A percentile compares a stretch with the other conserved stretches of the same genome.
phyloP scores from a whole-genome alignment of 2,888 invertebrate species.

The Drosophila phalerata region DNA sequence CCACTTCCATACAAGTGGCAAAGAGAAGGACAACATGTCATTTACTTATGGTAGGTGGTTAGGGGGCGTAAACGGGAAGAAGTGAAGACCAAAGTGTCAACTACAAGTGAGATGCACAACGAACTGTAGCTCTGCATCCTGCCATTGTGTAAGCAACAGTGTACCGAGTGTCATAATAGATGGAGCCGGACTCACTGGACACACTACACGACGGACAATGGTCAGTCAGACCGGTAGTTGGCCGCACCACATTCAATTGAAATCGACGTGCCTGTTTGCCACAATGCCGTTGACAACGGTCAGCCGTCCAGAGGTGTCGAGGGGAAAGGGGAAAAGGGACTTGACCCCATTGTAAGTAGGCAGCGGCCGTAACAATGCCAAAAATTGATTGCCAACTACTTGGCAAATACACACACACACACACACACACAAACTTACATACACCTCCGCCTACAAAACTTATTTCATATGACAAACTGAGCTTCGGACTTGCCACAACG shows the following conservation, averaged over 20 bases:
- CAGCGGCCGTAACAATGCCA: slow-evolving; percentile 59
- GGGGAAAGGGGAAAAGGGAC: background rate
- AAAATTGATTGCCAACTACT: slow-evolving; percentile 79
- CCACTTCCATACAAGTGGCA: slow-evolving; percentile 50
- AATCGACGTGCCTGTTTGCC: slow-evolving; percentile 79
- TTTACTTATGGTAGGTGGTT: slow-evolving; percentile 25
- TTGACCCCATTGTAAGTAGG: slow-evolving; percentile 28
- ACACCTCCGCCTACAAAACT: slow-evolving; percentile 28
- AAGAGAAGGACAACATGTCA: slow-evolving; percentile 56
- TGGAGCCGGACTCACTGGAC: slow-evolving; percentile 21
- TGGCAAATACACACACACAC: slow-evolving; percentile 36
- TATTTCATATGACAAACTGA: slow-evolving; percentile 42
- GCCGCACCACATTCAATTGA: slow-evolving; percentile 74
- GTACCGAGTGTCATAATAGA: slow-evolving; percentile 72
- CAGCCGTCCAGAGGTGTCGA: slow-evolving; percentile 1
- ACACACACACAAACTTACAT: slow-evolving; percentile 21
- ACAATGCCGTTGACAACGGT: slow-evolving; percentile 69
- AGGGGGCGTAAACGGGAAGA: background rate
- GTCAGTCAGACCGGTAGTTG: slow-evolving; percentile 56
- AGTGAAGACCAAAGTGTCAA: slow-evolving; percentile 67
- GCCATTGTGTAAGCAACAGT: slow-evolving; percentile 70
- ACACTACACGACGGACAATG: slow-evolving; percentile 21
- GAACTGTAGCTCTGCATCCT: slow-evolving; percentile 50
- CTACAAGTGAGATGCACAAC: slow-evolving; percentile 58
- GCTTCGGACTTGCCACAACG: slow-evolving; percentile 24